These are phyloP conservation scores for Eristalis tenax DNA, from an alignment of 2,888 invertebrate genomes.

Conservation along the genomic window DNA sequence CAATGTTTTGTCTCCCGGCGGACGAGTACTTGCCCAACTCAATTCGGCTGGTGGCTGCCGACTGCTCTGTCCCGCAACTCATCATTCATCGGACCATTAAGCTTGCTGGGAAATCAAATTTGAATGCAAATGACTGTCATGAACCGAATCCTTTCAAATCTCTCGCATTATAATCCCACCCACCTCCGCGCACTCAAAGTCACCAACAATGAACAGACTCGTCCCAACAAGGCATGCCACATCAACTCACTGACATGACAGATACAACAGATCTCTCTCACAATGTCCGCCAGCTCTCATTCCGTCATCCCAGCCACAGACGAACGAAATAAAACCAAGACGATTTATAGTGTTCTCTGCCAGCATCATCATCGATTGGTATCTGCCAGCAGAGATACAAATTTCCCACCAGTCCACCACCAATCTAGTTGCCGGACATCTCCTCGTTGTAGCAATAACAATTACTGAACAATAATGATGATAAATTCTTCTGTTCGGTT, in stretches of 20 bases:
- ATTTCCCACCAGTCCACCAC: conserved; percentile 34
- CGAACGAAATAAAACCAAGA: neutral
- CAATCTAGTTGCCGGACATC: conserved; percentile 30
- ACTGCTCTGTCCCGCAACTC: neutral
- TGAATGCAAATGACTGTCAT: neutral
- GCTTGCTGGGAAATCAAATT: neutral
- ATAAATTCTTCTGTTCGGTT: conserved; percentile 36
- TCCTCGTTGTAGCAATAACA: conserved; percentile 34
- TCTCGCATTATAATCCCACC: neutral
- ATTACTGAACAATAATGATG: conserved; percentile 66
- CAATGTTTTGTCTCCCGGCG: no score
- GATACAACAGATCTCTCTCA: conserved; percentile 22
- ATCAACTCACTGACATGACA: conserved; percentile 2
- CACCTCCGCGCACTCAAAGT: neutral
- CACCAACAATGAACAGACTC: conserved; percentile 16
- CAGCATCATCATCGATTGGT: conserved; percentile 25
- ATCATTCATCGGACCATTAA: neutral
- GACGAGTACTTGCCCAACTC: no score
- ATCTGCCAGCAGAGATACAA: conserved; percentile 21
- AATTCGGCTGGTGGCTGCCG: no score
- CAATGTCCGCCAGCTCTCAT: conserved; percentile 46
- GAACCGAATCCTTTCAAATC: neutral
- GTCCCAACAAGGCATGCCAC: neutral
- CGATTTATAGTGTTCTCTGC: neutral
- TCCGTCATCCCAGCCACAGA: conserved; percentile 50